These are phyloP conservation scores for Hycleus cichorii DNA, from an alignment of 1,140 invertebrate genomes.

Conservation along the genomic window DNA sequence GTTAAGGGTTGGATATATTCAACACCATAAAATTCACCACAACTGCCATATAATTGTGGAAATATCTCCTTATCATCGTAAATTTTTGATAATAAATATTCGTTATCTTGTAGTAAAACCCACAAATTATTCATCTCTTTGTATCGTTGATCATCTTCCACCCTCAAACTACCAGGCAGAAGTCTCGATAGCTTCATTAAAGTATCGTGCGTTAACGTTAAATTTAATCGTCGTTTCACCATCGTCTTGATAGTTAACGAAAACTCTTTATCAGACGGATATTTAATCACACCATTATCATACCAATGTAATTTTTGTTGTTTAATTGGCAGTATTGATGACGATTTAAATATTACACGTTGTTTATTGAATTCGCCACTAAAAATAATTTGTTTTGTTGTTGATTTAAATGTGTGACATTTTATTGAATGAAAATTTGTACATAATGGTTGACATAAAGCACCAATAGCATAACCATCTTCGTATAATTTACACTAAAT, in stretches of 20 bases:
- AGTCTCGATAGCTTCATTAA: constrained; percentile 43
- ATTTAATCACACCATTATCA: constrained; percentile 43
- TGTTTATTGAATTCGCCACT: constrained; percentile 48
- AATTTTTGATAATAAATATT: constrained; percentile 54
- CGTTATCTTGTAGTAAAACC: constrained; percentile 56
- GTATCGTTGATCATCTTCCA: constrained; percentile 41
- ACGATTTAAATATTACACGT: constrained; percentile 48
- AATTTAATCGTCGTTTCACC: constrained; percentile 47
- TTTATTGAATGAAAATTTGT: constrained; percentile 46
- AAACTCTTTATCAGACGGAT: constrained; percentile 49
- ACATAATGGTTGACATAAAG: constrained; percentile 51
- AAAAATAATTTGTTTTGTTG: constrained; percentile 52
- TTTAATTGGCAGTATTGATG: constrained; percentile 33
- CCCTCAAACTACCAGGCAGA: constrained; percentile 33
- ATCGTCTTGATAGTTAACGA: constrained; percentile 45
- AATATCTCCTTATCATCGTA: constrained; percentile 53
- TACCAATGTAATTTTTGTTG: constrained; percentile 42
- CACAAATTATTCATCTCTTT: constrained; percentile 57
- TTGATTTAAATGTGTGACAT: constrained; percentile 50
- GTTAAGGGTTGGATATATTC: constrained; percentile 49
- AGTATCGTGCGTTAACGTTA: constrained; percentile 43
- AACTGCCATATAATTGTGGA: constrained; percentile 58
- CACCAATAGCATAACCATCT: constrained; percentile 47
- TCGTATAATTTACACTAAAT: constrained; percentile 47
- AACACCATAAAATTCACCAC: constrained; percentile 53